Percentiles rank a stretch among this genome's conserved stretches.
These are phyloP conservation scores for Andrena hattorfiana DNA, from an alignment of 2,888 invertebrate species.

Conservation along the genomic window DNA sequence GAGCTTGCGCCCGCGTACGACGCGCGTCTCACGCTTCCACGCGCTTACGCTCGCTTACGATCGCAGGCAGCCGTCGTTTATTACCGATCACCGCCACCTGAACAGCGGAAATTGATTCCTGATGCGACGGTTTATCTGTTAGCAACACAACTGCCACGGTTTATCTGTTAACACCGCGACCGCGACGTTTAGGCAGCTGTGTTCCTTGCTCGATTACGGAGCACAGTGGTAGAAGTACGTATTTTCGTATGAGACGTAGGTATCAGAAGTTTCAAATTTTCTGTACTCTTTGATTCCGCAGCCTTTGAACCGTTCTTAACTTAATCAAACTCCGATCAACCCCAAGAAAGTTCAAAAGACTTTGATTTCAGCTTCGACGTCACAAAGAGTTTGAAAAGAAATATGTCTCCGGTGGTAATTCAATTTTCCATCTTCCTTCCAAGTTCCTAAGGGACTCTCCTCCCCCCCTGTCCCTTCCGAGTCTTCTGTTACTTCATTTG, in stretches of 20 bases:
- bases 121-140: constrained; percentile 7
- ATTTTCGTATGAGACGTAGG: neutral
- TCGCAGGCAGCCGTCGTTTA: constrained; percentile 7
- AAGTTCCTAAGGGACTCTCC: neutral
- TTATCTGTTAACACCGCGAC: neutral
- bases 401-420: neutral
- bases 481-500: constrained; percentile 4
- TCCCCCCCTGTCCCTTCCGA: neutral
- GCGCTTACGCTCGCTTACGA: constrained; percentile 7
- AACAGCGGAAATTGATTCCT: constrained; percentile 16
- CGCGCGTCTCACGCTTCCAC: constrained; percentile 18
- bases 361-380: neutral
- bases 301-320: no score
- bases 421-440: neutral
- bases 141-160: neutral
- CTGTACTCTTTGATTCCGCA: neutral
- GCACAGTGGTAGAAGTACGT: neutral
- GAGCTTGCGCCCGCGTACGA: constrained; percentile 21
- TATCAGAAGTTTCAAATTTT: neutral
- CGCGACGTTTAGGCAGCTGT: neutral
- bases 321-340: neutral
- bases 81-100: neutral
- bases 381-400: neutral
- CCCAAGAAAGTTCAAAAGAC: neutral
- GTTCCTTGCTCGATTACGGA: neutral